Conservation (phyloP, 2,888 invertebrate species). For the Oegoconia quadripuncta region DNA sequence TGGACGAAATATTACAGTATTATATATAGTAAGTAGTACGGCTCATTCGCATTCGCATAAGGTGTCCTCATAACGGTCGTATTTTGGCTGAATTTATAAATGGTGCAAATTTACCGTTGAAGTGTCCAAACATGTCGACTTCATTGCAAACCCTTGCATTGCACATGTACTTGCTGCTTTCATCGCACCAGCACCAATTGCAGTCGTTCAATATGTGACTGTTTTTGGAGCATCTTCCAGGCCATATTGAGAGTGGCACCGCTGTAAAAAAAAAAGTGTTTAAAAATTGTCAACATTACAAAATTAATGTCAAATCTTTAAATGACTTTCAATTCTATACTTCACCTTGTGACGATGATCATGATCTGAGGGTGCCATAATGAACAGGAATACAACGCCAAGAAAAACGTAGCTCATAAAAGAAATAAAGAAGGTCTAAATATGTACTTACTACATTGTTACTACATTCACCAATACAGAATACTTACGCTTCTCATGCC, state of each 20-base stretch:
- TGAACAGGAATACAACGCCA: neutral
- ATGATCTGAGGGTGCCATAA: too few relatives aligned
- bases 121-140: conserved; percentile 66
- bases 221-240: conserved; percentile 28
- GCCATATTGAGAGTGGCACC: conserved; percentile 35
- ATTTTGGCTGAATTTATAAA: too few relatives aligned
- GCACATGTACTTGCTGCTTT: conserved; percentile 35
- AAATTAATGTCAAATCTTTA: too few relatives aligned
- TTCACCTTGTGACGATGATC: too few relatives aligned
- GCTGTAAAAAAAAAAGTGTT: conserved; percentile 29
- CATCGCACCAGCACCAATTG: conserved; percentile 56
- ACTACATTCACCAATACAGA: neutral
- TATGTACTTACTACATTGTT: too few relatives aligned
- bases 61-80: too few relatives aligned
- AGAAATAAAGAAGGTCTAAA: too few relatives aligned
- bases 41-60: too few relatives aligned
- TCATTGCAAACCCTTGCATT: conserved; percentile 40
- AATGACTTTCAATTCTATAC: too few relatives aligned
- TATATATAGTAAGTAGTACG: too few relatives aligned
- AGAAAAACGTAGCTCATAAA: neutral
- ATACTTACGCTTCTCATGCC: conserved; percentile 41
- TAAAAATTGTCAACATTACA: too few relatives aligned
- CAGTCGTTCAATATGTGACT: conserved; percentile 53
- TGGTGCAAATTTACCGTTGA: conserved; percentile 52
- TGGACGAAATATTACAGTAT: too few relatives aligned